A percentile compares a stretch with the other conserved stretches of the same genome.
These are phyloP conservation scores for Hemithea aestivaria DNA, from an alignment of 2,888 invertebrate genomes.

Conservation along the genomic window DNA sequence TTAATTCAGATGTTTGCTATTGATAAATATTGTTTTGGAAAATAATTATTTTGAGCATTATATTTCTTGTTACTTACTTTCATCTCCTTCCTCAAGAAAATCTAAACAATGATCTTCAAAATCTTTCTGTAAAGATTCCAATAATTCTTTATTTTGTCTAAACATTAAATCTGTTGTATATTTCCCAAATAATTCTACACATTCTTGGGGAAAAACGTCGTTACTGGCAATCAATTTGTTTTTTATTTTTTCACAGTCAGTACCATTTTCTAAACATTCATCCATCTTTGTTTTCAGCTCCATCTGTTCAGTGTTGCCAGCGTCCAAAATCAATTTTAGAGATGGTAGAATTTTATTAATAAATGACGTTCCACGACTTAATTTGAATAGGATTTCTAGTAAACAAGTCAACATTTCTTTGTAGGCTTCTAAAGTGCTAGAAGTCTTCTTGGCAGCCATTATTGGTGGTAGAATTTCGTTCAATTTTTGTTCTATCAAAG, in stretches of 20 bases:
- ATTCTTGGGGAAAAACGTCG: constrained; percentile 59
- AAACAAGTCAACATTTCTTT: constrained; percentile 58
- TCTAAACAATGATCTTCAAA: constrained; percentile 59
- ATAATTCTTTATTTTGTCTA: constrained; percentile 63
- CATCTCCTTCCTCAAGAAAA: constrained; percentile 56
- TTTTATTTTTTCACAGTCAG: constrained; percentile 42
- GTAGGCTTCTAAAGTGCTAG: constrained; percentile 42
- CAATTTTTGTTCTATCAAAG: constrained; percentile 60
- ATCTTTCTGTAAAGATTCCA: constrained; percentile 56
- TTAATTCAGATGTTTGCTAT: too few relatives aligned
- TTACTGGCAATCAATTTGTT: constrained; percentile 52
- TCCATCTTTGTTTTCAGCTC: constrained; percentile 32
- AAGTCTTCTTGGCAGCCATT: constrained; percentile 56
- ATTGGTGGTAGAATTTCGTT: constrained; percentile 56
- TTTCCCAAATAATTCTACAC: constrained; percentile 59
- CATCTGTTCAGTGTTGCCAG: constrained; percentile 56
- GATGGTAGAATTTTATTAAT: constrained; percentile 58
- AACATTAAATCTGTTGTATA: constrained; percentile 68
- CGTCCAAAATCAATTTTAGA: constrained; percentile 54
- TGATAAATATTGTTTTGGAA: too few relatives aligned
- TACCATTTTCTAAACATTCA: constrained; percentile 24
- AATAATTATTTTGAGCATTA: too few relatives aligned
- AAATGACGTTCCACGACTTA: constrained; percentile 61
- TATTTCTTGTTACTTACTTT: constrained; percentile 48
- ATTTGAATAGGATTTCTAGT: constrained; percentile 64